These are phyloP conservation scores for Steinernema khuongi DNA, from an alignment of 1,140 invertebrate species.

Conservation along the genomic window DNA sequence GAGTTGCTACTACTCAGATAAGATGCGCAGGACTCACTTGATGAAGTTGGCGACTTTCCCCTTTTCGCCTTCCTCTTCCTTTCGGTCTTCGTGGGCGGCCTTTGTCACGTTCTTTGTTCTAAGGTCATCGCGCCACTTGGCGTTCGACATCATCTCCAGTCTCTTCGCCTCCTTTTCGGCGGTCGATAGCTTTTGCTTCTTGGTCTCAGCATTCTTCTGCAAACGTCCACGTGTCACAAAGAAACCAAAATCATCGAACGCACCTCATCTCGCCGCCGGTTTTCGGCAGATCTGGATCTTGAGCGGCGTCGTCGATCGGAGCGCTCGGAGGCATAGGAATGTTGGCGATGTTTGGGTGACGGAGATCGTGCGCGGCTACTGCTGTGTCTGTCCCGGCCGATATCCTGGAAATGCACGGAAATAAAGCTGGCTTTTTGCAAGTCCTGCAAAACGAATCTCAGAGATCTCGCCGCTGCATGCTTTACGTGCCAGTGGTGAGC, in stretches of 20 bases:
- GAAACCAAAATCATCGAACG: neutral
- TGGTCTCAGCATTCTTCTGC: neutral
- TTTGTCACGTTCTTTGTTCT: neutral
- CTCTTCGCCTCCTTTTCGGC: neutral
- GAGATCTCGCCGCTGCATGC: too few species aligned
- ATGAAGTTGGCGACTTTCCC: conserved; percentile 4
- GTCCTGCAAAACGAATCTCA: too few species aligned
- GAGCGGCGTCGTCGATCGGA: neutral
- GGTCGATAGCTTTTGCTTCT: neutral
- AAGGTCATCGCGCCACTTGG: neutral
- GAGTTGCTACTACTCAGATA: neutral
- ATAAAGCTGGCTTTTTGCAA: too few species aligned
- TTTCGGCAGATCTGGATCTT: neutral
- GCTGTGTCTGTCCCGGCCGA: too few species aligned
- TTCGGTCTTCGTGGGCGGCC: neutral
- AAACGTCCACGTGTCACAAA: neutral
- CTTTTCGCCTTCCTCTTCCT: neutral
- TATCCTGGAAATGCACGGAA: too few species aligned
- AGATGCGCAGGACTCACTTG: neutral
- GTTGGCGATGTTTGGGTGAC: neutral
- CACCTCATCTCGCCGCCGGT: neutral
- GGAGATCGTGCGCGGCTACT: neutral
- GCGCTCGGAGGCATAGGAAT: neutral
- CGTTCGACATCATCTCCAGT: neutral
- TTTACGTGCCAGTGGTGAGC: too few species aligned